phyloP scores from a whole-genome alignment of 2,797 vertebrate genomes.

The Nyctalus aviator region DNA sequence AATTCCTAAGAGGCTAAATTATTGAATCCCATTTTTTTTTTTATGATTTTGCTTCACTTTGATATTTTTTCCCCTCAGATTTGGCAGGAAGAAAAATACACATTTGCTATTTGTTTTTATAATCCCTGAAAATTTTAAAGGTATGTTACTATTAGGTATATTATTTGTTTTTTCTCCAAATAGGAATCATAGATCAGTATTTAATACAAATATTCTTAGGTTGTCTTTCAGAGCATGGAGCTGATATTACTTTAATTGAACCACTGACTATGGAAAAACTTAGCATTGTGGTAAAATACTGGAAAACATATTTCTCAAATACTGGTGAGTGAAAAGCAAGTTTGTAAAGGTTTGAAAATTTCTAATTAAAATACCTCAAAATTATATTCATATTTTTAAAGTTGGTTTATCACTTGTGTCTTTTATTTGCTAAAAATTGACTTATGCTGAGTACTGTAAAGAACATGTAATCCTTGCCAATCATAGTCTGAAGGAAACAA shows the following conservation, averaged over 20 bases:
- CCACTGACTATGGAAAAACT: slow-evolving; percentile 81
- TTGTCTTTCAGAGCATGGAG: slow-evolving; percentile 77
- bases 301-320: slow-evolving; percentile 67
- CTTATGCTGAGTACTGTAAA: not conserved
- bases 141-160: slow-evolving; percentile 53
- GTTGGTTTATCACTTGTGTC: not conserved
- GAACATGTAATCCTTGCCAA: not conserved
- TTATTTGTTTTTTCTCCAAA: slow-evolving; percentile 23
- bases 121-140: slow-evolving; percentile 78
- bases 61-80: slow-evolving; percentile 63
- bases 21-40: not conserved
- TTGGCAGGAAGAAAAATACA: slow-evolving; percentile 69
- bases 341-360: slow-evolving; percentile 55
- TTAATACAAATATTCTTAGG: slow-evolving; percentile 71
- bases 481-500: not conserved
- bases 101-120: slow-evolving; percentile 79
- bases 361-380: not conserved
- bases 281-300: slow-evolving; percentile 73
- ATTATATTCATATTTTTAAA: not conserved
- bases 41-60: slow-evolving; percentile 48
- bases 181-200: not conserved
- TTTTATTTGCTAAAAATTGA: slow-evolving; percentile 41
- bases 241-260: slow-evolving; percentile 80
- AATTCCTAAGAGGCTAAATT: not conserved
- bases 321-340: slow-evolving; percentile 70